These are phyloP conservation scores for Verasper variegatus DNA, from an alignment of 2,113 vertebrate species.

Conservation along the genomic window DNA sequence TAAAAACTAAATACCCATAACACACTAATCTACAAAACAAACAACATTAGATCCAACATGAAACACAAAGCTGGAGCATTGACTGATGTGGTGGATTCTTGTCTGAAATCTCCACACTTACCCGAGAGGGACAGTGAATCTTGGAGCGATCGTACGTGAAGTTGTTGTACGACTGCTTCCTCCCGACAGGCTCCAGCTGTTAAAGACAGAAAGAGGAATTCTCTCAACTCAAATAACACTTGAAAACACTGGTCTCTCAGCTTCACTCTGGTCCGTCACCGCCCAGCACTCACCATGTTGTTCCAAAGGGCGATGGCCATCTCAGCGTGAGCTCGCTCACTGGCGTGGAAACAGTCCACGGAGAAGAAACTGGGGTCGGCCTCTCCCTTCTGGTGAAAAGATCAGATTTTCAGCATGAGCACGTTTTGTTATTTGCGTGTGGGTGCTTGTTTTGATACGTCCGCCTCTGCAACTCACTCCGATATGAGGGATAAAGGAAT, in stretches of 20 bases:
- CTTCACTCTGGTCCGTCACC: neutral
- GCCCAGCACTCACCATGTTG: slow-evolving; percentile 87
- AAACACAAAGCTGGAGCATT: too few species aligned
- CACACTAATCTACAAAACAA: too few species aligned
- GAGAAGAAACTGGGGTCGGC: slow-evolving; percentile 89
- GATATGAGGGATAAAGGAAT: slow-evolving; percentile 81
- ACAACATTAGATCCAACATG: too few species aligned
- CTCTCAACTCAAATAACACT: neutral
- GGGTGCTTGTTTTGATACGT: neutral
- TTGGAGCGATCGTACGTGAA: slow-evolving; percentile 88
- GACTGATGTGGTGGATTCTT: neutral
- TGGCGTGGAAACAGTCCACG: slow-evolving; percentile 90
- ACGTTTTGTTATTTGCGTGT: neutral
- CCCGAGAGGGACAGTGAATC: slow-evolving; percentile 88
- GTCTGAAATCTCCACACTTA: slow-evolving; percentile 69
- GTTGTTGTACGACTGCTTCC: slow-evolving; percentile 89
- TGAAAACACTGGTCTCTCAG: neutral
- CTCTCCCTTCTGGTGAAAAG: slow-evolving; percentile 74
- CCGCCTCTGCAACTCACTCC: slow-evolving; percentile 75
- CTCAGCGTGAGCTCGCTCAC: slow-evolving; percentile 86
- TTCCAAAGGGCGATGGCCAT: slow-evolving; percentile 94
- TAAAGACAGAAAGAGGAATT: slow-evolving; percentile 19
- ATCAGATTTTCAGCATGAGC: neutral
- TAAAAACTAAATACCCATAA: too few species aligned
- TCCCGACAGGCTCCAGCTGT: slow-evolving; percentile 89